Evolutionary conservation across 1,140 invertebrate species (phyloP), one percentile per base, ranked within the genome.

Genomic region (Nymphalis io): DNA sequence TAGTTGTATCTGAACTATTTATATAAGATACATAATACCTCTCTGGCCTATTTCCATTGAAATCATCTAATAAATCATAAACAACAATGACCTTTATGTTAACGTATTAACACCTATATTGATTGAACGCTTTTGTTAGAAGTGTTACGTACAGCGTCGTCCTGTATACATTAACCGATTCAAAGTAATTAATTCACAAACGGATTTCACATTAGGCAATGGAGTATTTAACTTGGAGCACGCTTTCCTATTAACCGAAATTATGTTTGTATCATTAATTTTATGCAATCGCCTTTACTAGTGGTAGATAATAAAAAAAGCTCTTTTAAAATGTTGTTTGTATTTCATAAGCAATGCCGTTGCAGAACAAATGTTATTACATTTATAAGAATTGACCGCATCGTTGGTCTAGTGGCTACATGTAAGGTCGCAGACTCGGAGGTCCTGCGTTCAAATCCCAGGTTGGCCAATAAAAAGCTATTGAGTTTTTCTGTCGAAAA

Each of bases 171-270:
- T 18, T 59, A n/a, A n/a, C 42, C 61, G 61, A 77, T 75, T 72
- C 70, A 8, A 33, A 4, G 27, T 81, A 81, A 80, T 80, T 81
- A 81, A 81, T 79, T 75, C 73, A 78, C 78, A 81, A 79, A 80
- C 78, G 71, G 75, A 77, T 81, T 75, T 75, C 66, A 64, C 69
- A 79, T 77, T 79, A 74, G 73, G 59, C 76, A 72, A 81, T 79
- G 68, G 74, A 74, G 72, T 75, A 77, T 76, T 64, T 79, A 77
- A 60, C 70, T 53, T 18, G 16, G 5, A 55, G 58, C 33, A 60
- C 42, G 61, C 55, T 58, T 55, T 55, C 21, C 1, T 27, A 23
- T 55, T 55, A 11, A 21, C 21, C 13, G 27, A 55, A 27, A 55
- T 51, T 3, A 51, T 8, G 48, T 51, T 51, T 51, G 10, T 21